Conservation (phyloP, 64 coral and sea anemone genomes). For the Astreopora myriophthalma region DNA sequence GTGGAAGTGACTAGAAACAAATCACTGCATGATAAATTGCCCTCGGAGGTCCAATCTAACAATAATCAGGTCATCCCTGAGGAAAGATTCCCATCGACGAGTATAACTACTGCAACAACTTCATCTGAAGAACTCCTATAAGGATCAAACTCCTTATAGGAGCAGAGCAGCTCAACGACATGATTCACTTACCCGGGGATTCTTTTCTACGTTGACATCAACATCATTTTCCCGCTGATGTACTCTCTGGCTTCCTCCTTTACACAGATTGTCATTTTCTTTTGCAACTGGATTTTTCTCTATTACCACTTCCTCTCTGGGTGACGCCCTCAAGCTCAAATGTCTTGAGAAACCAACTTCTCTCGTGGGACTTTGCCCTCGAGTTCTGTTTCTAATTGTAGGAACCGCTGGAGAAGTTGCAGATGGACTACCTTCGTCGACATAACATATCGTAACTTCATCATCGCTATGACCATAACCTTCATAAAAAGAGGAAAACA, state of each 20-base stretch:
- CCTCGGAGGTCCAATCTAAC: no score
- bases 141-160: no score
- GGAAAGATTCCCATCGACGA: no score
- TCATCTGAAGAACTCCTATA: no score
- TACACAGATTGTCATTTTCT: not conserved
- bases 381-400: not conserved
- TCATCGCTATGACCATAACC: not conserved
- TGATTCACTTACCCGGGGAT: not conserved
- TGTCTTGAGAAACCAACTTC: not conserved
- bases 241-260: not conserved
- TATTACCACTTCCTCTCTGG: not conserved
- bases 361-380: not conserved
- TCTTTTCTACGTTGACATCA: not conserved
- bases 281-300: not conserved
- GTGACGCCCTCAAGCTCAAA: not conserved
- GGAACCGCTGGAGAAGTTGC: not conserved
- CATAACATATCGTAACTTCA: slow-evolving; percentile 2
- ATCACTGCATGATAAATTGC: no score
- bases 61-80: no score
- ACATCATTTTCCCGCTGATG: not conserved
- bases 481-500: not conserved
- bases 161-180: no score
- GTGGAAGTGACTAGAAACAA: no score
- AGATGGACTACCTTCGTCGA: not conserved
- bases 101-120: no score